A percentile compares a stretch with the other conserved stretches of the same genome.
These are phyloP conservation scores for Loripinus fragilis DNA, from an alignment of 2,888 invertebrate genomes.

Conservation along the genomic window DNA sequence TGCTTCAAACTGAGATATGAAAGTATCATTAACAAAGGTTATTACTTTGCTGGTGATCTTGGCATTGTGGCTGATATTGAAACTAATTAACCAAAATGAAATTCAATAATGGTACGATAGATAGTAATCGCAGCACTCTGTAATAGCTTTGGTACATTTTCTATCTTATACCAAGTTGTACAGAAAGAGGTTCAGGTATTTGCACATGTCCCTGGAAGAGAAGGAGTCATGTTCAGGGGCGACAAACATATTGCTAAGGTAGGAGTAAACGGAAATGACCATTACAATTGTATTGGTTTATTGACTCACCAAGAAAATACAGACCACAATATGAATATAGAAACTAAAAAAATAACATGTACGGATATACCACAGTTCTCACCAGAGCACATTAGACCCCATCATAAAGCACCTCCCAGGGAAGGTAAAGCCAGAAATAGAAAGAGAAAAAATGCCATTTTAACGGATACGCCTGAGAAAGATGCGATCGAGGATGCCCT, in stretches of 20 bases:
- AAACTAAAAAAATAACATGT: background rate
- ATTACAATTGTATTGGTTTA: conserved; percentile 24
- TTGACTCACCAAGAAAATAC: background rate
- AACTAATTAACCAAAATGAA: conserved; percentile 26
- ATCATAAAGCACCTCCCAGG: conserved; percentile 30
- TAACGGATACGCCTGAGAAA: conserved; percentile 33
- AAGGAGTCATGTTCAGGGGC: background rate
- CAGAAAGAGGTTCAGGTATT: conserved; percentile 22
- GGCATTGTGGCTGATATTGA: conserved; percentile 10
- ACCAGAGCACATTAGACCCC: conserved; percentile 28
- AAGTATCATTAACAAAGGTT: conserved; percentile 14
- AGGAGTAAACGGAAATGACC: conserved; percentile 11
- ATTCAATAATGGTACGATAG: conserved; percentile 29
- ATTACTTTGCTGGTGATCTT: conserved; percentile 20
- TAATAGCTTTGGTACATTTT: conserved; percentile 7
- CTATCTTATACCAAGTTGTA: conserved; percentile 12
- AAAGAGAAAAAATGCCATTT: conserved; percentile 21
- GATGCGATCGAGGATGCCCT: conserved; percentile 16
- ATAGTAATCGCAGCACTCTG: conserved; percentile 32
- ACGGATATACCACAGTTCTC: background rate
- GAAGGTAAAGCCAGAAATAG: conserved; percentile 15
- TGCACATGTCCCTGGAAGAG: conserved; percentile 19
- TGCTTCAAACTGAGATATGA: conserved; percentile 27
- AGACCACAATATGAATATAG: background rate
- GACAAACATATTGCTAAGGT: background rate